phyloP scores from a whole-genome alignment of 2,888 invertebrate genomes.

The Stenurella melanura region DNA sequence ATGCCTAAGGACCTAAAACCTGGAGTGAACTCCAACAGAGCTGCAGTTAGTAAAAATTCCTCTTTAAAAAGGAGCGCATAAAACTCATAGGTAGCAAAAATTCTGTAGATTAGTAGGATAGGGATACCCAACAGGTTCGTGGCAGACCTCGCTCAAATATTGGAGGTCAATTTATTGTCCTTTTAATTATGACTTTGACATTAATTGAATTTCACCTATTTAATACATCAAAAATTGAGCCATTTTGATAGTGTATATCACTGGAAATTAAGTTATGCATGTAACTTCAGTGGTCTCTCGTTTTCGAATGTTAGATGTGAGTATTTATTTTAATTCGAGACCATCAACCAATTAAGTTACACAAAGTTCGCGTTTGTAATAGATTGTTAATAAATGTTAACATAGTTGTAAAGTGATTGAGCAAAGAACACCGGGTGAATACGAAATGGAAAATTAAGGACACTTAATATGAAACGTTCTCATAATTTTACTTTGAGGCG shows the following conservation, averaged over 20 bases:
- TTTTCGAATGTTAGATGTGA: not conserved
- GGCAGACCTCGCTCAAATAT: too few relatives aligned
- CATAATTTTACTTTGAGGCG: not conserved
- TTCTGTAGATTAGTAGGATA: too few relatives aligned
- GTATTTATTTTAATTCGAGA: slow-evolving; percentile 23
- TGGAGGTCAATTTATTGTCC: too few relatives aligned
- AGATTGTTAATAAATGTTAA: not conserved
- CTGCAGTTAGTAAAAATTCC: too few relatives aligned
- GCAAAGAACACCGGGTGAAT: not conserved
- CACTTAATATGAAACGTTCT: not conserved
- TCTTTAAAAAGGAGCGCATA: too few relatives aligned
- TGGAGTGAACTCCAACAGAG: too few relatives aligned
- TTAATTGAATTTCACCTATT: not conserved
- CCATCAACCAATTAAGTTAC: not conserved
- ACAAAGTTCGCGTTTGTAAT: slow-evolving; percentile 1
- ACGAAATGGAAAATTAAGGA: slow-evolving; percentile 5
- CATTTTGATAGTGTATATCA: not conserved
- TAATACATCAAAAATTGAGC: not conserved
- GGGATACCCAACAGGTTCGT: too few relatives aligned
- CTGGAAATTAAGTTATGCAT: not conserved
- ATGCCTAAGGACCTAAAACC: too few relatives aligned
- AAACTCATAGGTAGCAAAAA: too few relatives aligned
- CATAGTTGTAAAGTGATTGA: slow-evolving; percentile 8
- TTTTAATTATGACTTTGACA: too few relatives aligned
- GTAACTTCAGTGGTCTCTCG: not conserved